Conservation (phyloP, 2,888 invertebrate species). For the Xanthia icteritia region DNA sequence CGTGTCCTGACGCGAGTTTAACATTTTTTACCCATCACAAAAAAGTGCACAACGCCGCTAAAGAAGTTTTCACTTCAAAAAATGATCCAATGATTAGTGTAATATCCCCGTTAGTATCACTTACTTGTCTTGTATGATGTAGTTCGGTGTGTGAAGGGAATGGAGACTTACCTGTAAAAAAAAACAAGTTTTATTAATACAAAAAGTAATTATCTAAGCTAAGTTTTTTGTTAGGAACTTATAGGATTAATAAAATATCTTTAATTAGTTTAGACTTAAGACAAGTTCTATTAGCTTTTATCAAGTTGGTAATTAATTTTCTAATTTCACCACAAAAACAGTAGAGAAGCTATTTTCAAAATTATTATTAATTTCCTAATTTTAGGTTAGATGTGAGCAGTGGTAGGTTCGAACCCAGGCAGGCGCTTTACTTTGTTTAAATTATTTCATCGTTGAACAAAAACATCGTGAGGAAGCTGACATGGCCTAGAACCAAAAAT, state of each 20-base stretch:
- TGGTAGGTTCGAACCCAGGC: no score
- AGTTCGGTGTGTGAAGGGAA: background rate
- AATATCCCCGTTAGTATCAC: background rate
- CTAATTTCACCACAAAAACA: background rate
- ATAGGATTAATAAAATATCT: constrained; percentile 3
- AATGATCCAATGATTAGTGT: background rate
- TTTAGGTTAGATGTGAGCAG: background rate
- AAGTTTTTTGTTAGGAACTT: constrained; percentile 5
- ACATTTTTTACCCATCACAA: no score
- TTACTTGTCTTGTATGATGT: constrained; percentile 16
- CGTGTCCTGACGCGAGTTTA: no score
- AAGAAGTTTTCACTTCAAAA: no score
- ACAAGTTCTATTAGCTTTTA: background rate
- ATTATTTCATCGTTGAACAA: no score
- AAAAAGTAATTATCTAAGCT: background rate
- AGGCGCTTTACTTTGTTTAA: no score
- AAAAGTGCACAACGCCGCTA: no score
- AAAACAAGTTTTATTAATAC: constrained; percentile 40
- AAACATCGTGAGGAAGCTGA: no score
- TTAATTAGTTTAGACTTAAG: constrained; percentile 9
- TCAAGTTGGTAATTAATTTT: background rate
- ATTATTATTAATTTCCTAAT: background rate
- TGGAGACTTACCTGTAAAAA: constrained; percentile 62
- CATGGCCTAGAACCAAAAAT: no score
- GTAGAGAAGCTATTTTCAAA: no score